phyloP scores from a whole-genome alignment of 2,888 invertebrate genomes.

The Dilophus febrilis region DNA sequence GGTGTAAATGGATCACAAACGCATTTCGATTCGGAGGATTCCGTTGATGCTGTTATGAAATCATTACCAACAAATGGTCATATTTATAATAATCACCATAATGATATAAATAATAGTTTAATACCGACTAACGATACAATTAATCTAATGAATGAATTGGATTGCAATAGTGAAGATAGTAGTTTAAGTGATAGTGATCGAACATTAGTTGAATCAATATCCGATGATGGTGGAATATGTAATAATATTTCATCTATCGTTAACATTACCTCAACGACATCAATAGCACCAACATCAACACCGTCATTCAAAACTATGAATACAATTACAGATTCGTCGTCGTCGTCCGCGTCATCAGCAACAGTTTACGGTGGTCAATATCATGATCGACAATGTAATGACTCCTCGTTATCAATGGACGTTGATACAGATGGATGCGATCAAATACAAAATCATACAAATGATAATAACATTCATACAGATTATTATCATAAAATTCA shows the following conservation, averaged over 20 bases:
- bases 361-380: too few relatives aligned
- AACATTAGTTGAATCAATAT: constrained; percentile 27
- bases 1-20: constrained; percentile 10
- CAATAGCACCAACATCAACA: too few relatives aligned
- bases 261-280: too few relatives aligned
- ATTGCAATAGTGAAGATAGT: constrained; percentile 59
- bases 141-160: constrained; percentile 29
- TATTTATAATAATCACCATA: too few relatives aligned
- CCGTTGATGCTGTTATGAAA: constrained; percentile 24
- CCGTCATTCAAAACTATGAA: too few relatives aligned
- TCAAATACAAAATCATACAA: too few relatives aligned
- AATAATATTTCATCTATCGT: constrained; percentile 25
- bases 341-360: too few relatives aligned
- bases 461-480: too few relatives aligned
- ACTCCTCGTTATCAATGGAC: neutral
- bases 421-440: neutral
- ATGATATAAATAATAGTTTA: too few relatives aligned
- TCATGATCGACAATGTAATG: neutral
- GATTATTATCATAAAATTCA: constrained; percentile 5
- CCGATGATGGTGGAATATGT: constrained; percentile 22
- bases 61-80: constrained; percentile 1
- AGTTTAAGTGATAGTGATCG: constrained; percentile 58
- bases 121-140: constrained; percentile 8
- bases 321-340: too few relatives aligned
- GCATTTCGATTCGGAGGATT: constrained; percentile 16